Evolutionary conservation across 2,797 vertebrate species (phyloP), one percentile per base, ranked within the genome.

Genomic region (Xiphophorus birchmanni): DNA sequence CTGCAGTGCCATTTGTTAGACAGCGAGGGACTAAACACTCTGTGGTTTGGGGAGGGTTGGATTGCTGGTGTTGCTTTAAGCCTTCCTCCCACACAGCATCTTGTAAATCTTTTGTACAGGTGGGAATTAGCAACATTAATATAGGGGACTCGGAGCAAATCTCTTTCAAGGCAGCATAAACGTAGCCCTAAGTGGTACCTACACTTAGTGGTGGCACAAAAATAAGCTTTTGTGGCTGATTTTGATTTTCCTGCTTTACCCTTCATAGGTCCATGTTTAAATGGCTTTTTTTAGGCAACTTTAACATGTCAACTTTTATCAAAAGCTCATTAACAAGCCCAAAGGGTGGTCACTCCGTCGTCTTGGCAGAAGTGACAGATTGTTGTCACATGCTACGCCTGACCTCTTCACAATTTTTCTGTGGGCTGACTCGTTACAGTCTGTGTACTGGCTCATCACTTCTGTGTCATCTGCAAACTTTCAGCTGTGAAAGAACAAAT

Each of bases 71-170:
- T 81, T 84, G 78, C 83, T 83, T 56, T 65, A 84, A 82, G 86
- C 81, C 58, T 74, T 69, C 82, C 87, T 82, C 84, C 87, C 80
- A 90, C 83, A 42, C 78, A 81, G 56, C 56, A 74, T 81, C 80
- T 74, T 85, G 69, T 82, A 86, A 88, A 86, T 83, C 50, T 84
- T 79, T 52, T 54, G 63, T 72, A 75, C 83, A 84, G 78, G 79
- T 89, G 88, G 89, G 90, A 89, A 85, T 88, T 83, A 83, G 77
- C 77, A 82, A 15, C 58, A 77, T 50, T 45, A 60, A 74, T 74
- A 69, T 56, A 69, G 42, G n/a, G 65, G 50, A 79, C 80, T 26
- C 12, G n/a, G 23, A 21, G 3, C n/a, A 23, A 35, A 2, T 82
- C 73, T 81, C 35, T 77, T 75, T 18, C 6, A 76, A 71, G 21